phyloP scores from a whole-genome alignment of 53 echinoderm and acorn worm genomes.

The Echinometra lucunter region DNA sequence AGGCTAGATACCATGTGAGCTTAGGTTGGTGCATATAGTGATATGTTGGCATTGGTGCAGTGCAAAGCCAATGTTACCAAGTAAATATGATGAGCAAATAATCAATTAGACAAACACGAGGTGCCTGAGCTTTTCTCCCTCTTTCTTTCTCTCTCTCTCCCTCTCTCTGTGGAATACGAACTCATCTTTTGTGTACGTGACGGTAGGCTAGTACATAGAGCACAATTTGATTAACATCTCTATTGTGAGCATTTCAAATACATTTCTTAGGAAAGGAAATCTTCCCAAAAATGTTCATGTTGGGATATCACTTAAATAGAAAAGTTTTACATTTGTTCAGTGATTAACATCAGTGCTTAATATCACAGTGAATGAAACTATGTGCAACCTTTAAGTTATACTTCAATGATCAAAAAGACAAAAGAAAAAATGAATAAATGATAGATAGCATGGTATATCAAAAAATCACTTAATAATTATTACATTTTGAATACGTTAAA shows the following conservation, averaged over 20 bases:
- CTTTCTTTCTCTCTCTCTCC: neutral
- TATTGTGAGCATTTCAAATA: too few species aligned
- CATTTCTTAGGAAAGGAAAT: too few species aligned
- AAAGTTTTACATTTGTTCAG: neutral
- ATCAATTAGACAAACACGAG: constrained; percentile 1
- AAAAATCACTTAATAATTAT: neutral
- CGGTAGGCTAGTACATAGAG: neutral
- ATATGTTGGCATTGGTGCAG: neutral
- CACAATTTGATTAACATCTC: neutral
- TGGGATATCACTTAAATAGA: neutral
- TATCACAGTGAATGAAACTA: neutral
- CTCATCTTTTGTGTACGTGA: neutral
- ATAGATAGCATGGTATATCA: neutral
- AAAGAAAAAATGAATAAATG: neutral
- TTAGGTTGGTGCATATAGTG: neutral
- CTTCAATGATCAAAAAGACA: too few species aligned
- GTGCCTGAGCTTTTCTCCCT: neutral
- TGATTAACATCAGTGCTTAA: neutral
- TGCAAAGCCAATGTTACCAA: constrained; percentile 45
- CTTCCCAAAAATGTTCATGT: too few species aligned
- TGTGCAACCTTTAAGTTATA: neutral
- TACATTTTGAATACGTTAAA: neutral
- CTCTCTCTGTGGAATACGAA: too few species aligned
- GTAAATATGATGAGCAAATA: constrained; percentile 34
- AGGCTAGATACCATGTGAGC: neutral